phyloP scores from a whole-genome alignment of 1,140 invertebrate genomes.

The Musca domestica region DNA sequence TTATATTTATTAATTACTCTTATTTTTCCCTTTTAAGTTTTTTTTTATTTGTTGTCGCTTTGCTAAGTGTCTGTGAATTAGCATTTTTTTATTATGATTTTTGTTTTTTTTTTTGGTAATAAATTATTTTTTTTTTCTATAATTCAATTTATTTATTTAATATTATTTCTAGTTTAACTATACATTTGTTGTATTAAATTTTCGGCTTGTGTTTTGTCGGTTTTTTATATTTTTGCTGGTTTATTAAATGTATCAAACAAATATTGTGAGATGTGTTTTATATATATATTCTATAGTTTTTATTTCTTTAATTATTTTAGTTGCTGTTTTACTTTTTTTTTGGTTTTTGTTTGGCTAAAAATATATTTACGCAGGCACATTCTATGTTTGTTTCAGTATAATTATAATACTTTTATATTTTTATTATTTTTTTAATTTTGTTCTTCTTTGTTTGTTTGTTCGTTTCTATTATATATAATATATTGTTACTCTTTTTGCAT shows the following conservation, averaged over 20 bases:
- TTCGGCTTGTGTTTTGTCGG: neutral
- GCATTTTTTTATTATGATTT: conserved; percentile 5
- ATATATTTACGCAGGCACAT: conserved; percentile 53
- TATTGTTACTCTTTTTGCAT: conserved; percentile 27
- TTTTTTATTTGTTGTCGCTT: neutral
- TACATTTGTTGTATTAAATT: conserved; percentile 17
- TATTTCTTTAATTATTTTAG: neutral
- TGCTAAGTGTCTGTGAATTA: neutral
- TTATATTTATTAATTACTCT: neutral
- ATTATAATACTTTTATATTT: conserved; percentile 35
- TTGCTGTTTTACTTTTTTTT: conserved; percentile 9
- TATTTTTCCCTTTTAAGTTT: no score
- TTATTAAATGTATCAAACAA: neutral
- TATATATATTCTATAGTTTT: no score
- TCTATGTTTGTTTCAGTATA: conserved; percentile 53
- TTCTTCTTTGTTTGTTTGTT: conserved; percentile 28
- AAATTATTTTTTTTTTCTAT: neutral
- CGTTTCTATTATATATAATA: conserved; percentile 30
- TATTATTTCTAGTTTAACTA: conserved; percentile 9
- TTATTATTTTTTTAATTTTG: conserved; percentile 41
- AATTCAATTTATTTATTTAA: conserved; percentile 6
- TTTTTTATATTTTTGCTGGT: neutral
- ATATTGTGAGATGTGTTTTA: neutral
- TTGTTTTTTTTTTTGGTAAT: neutral
- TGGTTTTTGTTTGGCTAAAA: conserved; percentile 45